Evolutionary conservation across 2,888 invertebrate genomes (phyloP), one percentile per base, ranked within the genome.

Genomic region (Dasypolia templi): DNA sequence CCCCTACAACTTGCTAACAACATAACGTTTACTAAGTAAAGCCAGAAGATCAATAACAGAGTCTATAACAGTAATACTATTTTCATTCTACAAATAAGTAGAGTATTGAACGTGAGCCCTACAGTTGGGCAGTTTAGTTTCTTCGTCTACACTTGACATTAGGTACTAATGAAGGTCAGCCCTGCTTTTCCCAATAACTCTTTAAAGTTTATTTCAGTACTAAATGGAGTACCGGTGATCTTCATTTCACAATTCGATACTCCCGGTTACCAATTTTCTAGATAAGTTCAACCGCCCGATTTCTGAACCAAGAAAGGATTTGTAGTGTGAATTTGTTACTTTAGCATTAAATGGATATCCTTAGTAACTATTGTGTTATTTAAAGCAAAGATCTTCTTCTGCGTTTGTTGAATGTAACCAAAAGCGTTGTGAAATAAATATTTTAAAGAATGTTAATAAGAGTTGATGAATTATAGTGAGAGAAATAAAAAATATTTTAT

Each of bases 21-120:
- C 76, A 42, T 68, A 80, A 81, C 55, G 59, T 51, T 29, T 49
- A 53, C 39, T 68, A 71, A 70, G 53, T 71, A 42, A 64, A 61
- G 59, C 61, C 71, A 55, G 26, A 72, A 65, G 53, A 75, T 83
- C 84, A 78, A 83, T 83, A 84, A 78, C 75, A 73, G 19, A 19
- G 58, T 62, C 51, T 63, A 35, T 55, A 71, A 65, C 53, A 46
- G 44, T 61, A 72, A 9, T 55, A 53, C 68, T 74, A 77, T 76
- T 75, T 75, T 80, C 22, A 35, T 72, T 74, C n/a, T 49, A 55
- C 71, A 75, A 75, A 42, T 74, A 53, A 32, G 22, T 69, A 66
- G 49, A 76, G 56, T 69, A 63, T 53, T 65, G 49, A 69, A 59
- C n/a, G 32, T 26, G n/a, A n/a, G 6, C 51, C 29, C 5, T 12